Conservation (phyloP, 2,113 vertebrate genomes). For the Laterallus jamaicensis region DNA sequence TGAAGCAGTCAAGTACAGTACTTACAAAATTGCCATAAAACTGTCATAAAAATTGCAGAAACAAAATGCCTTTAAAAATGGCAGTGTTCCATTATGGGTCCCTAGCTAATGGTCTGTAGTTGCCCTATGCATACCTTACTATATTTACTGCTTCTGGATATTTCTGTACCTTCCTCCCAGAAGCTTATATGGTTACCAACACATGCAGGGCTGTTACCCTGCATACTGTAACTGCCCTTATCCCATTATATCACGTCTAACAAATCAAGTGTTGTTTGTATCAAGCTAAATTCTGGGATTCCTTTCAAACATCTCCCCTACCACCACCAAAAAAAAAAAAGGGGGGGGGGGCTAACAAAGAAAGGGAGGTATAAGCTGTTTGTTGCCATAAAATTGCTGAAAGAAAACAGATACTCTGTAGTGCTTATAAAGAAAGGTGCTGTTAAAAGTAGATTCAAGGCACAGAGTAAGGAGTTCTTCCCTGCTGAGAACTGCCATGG, state of each 20-base stretch:
- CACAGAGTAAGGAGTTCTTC: background rate
- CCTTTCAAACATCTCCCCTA: background rate
- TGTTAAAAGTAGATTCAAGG: slow-evolving; percentile 37
- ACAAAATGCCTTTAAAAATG: slow-evolving; percentile 56
- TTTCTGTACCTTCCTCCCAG: slow-evolving; percentile 13
- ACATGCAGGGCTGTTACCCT: background rate
- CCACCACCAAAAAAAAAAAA: background rate
- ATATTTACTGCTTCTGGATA: slow-evolving; percentile 34
- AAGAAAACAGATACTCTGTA: slow-evolving; percentile 11
- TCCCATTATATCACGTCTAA: background rate
- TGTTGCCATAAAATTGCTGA: slow-evolving; percentile 25
- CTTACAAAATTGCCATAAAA: slow-evolving; percentile 31
- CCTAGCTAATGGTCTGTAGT: slow-evolving; percentile 19
- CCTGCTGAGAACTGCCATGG: background rate
- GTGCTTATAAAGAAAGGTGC: background rate
- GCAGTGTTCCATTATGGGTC: slow-evolving; percentile 30
- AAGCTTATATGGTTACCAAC: background rate
- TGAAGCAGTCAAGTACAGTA: slow-evolving; percentile 26
- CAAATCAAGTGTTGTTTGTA: background rate
- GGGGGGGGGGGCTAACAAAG: background rate
- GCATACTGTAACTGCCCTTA: background rate
- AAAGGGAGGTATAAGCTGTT: background rate
- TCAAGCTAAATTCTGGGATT: background rate
- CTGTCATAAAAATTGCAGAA: slow-evolving; percentile 53
- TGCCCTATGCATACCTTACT: background rate